Conservation (phyloP, 2,797 vertebrate genomes). For the Malacoctenus gilli region DNA sequence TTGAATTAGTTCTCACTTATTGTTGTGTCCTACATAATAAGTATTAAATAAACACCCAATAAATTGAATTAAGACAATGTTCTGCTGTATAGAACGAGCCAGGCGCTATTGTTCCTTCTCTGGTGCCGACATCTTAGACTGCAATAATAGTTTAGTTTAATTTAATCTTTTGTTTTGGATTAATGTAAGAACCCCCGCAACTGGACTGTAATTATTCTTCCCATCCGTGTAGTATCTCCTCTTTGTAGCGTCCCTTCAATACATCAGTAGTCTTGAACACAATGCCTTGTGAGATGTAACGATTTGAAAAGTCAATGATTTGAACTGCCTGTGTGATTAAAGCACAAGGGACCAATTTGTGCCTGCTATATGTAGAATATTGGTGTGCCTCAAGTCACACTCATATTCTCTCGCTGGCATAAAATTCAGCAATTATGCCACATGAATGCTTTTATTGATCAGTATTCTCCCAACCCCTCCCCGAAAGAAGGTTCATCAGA, state of each 20-base stretch:
- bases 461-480: conserved; percentile 39
- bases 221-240: conserved; percentile 50
- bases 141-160: conserved; percentile 57
- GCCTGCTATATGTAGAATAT: conserved; percentile 69
- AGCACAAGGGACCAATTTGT: conserved; percentile 78
- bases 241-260: conserved; percentile 62
- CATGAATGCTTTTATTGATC: conserved; percentile 75
- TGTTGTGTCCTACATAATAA: conserved; percentile 90
- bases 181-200: conserved; percentile 57
- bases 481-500: conserved; percentile 58
- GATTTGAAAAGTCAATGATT: conserved; percentile 80
- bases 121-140: conserved; percentile 70
- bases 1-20: conserved; percentile 89
- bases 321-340: conserved; percentile 73
- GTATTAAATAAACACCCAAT: conserved; percentile 95
- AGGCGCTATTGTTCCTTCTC: conserved; percentile 82
- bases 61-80: conserved; percentile 93
- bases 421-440: conserved; percentile 74
- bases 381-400: conserved; percentile 59
- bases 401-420: conserved; percentile 69
- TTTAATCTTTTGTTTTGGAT: conserved; percentile 76
- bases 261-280: conserved; percentile 63
- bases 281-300: conserved; percentile 71
- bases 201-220: conserved; percentile 59
- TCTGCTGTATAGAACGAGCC: conserved; percentile 74